Evolutionary conservation across 2,113 vertebrate species (phyloP), one percentile per base, ranked within the genome.

Genomic region (Larimichthys crocea): DNA sequence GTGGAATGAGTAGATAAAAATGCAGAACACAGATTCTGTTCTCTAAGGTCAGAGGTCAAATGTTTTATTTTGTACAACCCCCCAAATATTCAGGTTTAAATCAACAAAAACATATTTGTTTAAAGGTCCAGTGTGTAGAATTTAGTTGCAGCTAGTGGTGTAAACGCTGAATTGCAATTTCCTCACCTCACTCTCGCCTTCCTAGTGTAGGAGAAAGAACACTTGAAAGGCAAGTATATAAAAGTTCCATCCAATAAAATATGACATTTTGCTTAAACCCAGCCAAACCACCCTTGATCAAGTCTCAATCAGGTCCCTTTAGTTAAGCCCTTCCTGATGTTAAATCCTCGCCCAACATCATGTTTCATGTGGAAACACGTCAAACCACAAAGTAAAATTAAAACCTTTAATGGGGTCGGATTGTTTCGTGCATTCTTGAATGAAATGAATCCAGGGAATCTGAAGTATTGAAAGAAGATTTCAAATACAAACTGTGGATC

Each of bases 311-410:
- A 46, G 48, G 19, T 69, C 46, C 35, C 52, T 46, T 16, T 46
- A 17, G 50, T 46, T 64, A 44, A 64, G 24, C 62, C 20, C 26
- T 57, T 19, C 50, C 49, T 59, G 67, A 49, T 50, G 16, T 35
- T 59, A 42, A 60, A 66, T 66, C 62, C 8, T 42, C 17, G 52
- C 42, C 53, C n/a, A 22, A 11, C 42, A 19, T 52, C 59, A 22
- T 46, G 50, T 74, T 87, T 76, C 80, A 71, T 61, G 67, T 64
- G 72, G 67, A 49, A 76, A 49, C 17, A 56, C 7, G 4, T 46
- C 46, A 75, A 62, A 71, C 67, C 50, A 55, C 46, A 10, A n/a
- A 42, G 20, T 31, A 12, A 22, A 86, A 67, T 49, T 3, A 19
- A 70, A 55, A 53, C 35, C 9, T 40, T 56, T 10, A 48, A 59